Evolutionary conservation across 2,888 invertebrate genomes (phyloP), one percentile per base, ranked within the genome.

Genomic region (Drosophila cyrtoloma): DNA sequence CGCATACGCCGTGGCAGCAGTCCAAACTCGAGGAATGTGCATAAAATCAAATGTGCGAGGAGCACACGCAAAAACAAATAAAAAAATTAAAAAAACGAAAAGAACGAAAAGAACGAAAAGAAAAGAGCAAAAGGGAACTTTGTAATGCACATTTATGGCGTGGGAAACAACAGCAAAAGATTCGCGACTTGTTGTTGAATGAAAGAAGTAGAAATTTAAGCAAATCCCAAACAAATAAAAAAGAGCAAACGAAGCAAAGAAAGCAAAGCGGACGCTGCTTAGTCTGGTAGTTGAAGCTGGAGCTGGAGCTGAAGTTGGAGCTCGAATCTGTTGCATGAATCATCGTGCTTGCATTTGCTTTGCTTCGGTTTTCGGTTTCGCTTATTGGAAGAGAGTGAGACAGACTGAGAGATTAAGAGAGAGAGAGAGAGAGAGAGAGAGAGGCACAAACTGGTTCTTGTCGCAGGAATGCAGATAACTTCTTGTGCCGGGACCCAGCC

Each of bases 391-490:
- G 7, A n/a, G 52, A 35, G 30, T 44, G 33, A 4, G 19, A 30
- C 19, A 57, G n/a, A 12, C 12, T 57, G 16, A 14, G 28, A n/a
- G 47, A 16, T 35, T 6, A 16, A 5, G 19, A 22, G 26, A 1
- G 32, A 3, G 39, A 14, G 22, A 22, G 37, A 26, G 60, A n/a
- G 57, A n/a, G 32, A 30, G 80, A 28, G 67, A 28, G 50, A 53
- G 76, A 32, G 16, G 61, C 47, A 50, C 22, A 89, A 86, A 86
- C 90, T 70, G 90, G 89, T 86, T 90, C 68, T 75, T 71, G 65
- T 57, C 66, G 19, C 61, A 52, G 90, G 89, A 90, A 90, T 88
- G 90, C 86, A 86, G 90, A 90, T 90, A 88, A 73, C 75, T 81
- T 88, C 88, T 87, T 65, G 72, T 57, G 57, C 52, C 42, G 42